These are phyloP conservation scores for Cassiopea xamachana DNA, from an alignment of 30 jellyfish, hydroid and myxozoan species.

Conservation along the genomic window DNA sequence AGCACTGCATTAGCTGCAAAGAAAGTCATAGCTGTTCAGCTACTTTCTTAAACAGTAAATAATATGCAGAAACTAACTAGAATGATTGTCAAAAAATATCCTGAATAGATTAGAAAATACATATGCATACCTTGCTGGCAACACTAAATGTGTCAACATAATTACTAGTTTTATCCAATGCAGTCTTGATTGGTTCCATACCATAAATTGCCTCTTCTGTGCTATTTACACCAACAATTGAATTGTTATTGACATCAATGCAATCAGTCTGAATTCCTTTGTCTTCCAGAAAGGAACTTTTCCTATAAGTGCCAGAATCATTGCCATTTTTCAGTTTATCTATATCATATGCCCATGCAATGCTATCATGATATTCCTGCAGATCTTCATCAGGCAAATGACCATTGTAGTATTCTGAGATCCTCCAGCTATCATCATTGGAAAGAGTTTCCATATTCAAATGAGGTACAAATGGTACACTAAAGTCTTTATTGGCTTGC, in stretches of 20 bases:
- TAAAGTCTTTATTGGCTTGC: neutral
- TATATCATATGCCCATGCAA: neutral
- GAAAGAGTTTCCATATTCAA: neutral
- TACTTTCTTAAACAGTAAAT: too few relatives aligned
- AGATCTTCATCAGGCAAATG: neutral
- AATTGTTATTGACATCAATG: neutral
- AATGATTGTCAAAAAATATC: too few relatives aligned
- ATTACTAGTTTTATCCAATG: neutral
- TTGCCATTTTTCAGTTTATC: neutral
- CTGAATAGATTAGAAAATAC: too few relatives aligned
- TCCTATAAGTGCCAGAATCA: neutral
- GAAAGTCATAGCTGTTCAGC: too few relatives aligned
- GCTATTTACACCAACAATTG: neutral
- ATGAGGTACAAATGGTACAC: neutral
- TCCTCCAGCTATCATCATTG: neutral
- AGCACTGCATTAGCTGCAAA: too few relatives aligned
- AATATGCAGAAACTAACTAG: too few relatives aligned
- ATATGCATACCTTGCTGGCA: neutral
- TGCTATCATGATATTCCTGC: neutral
- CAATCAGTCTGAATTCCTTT: neutral
- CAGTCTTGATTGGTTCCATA: neutral
- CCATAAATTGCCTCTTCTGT: neutral
- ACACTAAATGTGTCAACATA: neutral
- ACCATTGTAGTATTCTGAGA: neutral
- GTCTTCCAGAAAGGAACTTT: neutral